Percentiles rank a stretch among this genome's conserved stretches.
These are phyloP conservation scores for Phylloscopus trochilus DNA, from an alignment of 2,113 vertebrate species.

Conservation along the genomic window DNA sequence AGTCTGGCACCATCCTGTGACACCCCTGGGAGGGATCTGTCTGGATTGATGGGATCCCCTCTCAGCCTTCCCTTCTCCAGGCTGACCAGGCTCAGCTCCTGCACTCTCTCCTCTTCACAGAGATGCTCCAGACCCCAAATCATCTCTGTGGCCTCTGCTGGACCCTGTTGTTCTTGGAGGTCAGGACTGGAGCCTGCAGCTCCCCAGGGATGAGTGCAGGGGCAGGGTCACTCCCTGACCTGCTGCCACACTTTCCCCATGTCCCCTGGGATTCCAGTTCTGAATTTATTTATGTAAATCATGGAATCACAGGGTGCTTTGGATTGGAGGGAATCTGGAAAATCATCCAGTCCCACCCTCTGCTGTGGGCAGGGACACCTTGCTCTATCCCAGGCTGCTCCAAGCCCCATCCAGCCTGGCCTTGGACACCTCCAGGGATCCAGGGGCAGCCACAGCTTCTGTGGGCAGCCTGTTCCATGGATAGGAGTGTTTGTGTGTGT, in stretches of 20 bases:
- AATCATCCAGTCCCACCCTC: not conserved
- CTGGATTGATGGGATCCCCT: not conserved
- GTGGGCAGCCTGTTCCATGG: not conserved
- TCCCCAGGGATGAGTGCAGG: not conserved
- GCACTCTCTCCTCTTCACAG: too few relatives aligned
- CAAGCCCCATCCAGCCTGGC: not conserved
- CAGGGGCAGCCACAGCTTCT: not conserved
- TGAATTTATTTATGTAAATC: not conserved
- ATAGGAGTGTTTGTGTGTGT: rapidly evolving
- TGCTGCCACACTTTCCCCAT: not conserved
- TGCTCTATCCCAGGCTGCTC: not conserved
- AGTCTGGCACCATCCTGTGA: not conserved
- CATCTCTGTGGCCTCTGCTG: not conserved
- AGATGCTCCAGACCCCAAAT: too few relatives aligned
- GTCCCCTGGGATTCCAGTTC: rapidly evolving
- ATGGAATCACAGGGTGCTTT: not conserved
- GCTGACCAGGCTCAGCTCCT: too few relatives aligned
- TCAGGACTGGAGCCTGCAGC: not conserved
- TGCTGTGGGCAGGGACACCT: not conserved
- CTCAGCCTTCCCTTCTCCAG: too few relatives aligned
- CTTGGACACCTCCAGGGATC: not conserved
- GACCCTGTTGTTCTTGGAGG: not conserved
- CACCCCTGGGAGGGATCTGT: not conserved
- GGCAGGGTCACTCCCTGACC: not conserved
- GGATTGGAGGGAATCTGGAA: not conserved